Evolutionary conservation across 2,797 vertebrate species (phyloP), one percentile per base, ranked within the genome.

Genomic region (Urophycis tenuis): DNA sequence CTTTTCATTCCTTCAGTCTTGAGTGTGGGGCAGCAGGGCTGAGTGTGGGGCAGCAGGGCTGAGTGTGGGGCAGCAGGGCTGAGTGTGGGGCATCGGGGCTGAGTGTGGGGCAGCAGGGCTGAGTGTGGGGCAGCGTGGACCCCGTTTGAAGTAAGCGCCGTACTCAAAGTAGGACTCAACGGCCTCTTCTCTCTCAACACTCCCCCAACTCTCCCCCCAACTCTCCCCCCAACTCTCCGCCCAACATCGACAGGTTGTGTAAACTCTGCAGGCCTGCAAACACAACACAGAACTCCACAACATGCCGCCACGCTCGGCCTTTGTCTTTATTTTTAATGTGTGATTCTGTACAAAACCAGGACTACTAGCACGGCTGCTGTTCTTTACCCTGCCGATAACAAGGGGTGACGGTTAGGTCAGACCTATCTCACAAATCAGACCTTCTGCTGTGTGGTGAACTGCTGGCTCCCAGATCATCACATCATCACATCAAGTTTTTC

Each of bases 91-190:
- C 73, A 75, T 79, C 82, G 81, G 82, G 80, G 83, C n/a, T n/a
- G n/a, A n/a, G n/a, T n/a, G n/a, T n/a, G n/a, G 75, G 72, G n/a
- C 74, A 31, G 71, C 74, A 73, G 78, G 78, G 75, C 74, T 53
- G 84, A 89, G 82, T 79, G 77, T 75, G 79, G 75, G 74, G 14
- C 73, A 75, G 80, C 82, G 81, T 83, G 80, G 83, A 85, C 78
- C 78, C 39, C 81, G 80, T 86, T 90, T 91, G 81, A 85, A 89
- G 81, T 85, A 75, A 80, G 81, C 81, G 74, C 81, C 81, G 72
- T 84, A 81, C 88, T 89, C 81, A 86, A 87, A 90, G 84, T 73
- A 72, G 72, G 74, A 83, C 80, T 77, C 83, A 81, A 89, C 91
- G 88, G 82, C 83, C 81, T 79, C 78, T 79, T 80, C 78, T 88